Conservation (phyloP, 2,888 invertebrate species). For the Allacma fusca region DNA sequence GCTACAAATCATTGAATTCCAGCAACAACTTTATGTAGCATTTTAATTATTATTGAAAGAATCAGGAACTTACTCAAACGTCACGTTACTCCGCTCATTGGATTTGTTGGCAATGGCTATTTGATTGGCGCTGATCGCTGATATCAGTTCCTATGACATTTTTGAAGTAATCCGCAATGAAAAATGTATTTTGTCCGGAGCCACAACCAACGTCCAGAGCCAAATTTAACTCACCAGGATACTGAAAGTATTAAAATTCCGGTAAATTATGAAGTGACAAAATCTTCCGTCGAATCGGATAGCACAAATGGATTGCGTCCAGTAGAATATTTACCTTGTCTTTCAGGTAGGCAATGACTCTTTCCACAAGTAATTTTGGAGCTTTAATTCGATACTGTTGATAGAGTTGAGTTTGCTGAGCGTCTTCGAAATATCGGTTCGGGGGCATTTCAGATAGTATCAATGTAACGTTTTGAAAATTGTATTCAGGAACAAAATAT, state of each 20-base stretch:
- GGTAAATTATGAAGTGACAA: no score
- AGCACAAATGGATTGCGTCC: not conserved
- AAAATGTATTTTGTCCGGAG: slow-evolving; percentile 66
- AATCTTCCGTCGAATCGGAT: no score
- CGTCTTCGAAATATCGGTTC: no score
- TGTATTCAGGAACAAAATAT: no score
- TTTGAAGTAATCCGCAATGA: slow-evolving; percentile 64
- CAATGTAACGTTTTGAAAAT: no score
- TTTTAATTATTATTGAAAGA: not conserved
- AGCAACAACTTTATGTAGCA: not conserved
- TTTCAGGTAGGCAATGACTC: no score
- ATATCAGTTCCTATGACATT: slow-evolving; percentile 66
- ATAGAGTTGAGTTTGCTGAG: no score
- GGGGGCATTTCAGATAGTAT: no score
- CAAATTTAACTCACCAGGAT: not conserved
- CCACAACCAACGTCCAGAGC: slow-evolving; percentile 68
- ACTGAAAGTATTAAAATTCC: no score
- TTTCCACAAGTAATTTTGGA: no score
- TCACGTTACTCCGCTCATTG: slow-evolving; percentile 61
- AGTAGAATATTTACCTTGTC: no score
- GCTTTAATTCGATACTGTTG: no score
- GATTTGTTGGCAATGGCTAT: slow-evolving; percentile 63
- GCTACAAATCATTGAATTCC: not conserved
- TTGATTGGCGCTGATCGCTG: slow-evolving; percentile 64
- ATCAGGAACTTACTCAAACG: slow-evolving; percentile 61